Conservation (phyloP, 2,888 invertebrate species). For the Sabatieria punctata region DNA sequence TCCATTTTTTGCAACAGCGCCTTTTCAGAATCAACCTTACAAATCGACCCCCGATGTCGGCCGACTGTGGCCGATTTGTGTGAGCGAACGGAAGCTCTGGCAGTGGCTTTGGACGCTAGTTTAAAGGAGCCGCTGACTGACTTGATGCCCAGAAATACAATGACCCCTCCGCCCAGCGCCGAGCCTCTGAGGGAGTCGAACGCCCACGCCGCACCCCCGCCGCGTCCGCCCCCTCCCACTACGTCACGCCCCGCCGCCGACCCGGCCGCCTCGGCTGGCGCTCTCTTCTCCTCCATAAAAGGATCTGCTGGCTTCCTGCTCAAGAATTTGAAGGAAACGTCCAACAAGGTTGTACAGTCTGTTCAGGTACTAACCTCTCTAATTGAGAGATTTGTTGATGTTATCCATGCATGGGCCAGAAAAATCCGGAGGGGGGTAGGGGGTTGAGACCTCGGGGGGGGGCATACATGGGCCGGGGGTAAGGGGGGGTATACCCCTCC, state of each 20-base stretch:
- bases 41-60: constrained; percentile 58
- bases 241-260: constrained; percentile 19
- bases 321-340: constrained; percentile 84
- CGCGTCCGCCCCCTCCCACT: constrained; percentile 24
- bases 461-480: no score
- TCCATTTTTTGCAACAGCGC: no score
- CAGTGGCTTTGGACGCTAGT: constrained; percentile 64
- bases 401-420: no score
- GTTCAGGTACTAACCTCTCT: constrained; percentile 50
- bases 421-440: no score
- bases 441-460: no score
- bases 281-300: constrained; percentile 52
- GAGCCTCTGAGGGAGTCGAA: neutral
- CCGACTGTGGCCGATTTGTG: constrained; percentile 58
- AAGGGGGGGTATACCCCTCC: no score
- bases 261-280: constrained; percentile 8
- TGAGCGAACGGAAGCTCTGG: constrained; percentile 69
- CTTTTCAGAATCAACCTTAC: constrained; percentile 36
- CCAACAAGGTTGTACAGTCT: constrained; percentile 87
- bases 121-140: constrained; percentile 53
- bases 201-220: constrained; percentile 13
- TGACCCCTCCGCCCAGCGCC: constrained; percentile 1
- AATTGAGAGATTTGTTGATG: no score
- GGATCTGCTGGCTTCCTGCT: constrained; percentile 82
- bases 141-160: neutral